Evolutionary conservation across 1,140 invertebrate genomes (phyloP), one percentile per base, ranked within the genome.

Genomic region (Drosophila pachea): DNA sequence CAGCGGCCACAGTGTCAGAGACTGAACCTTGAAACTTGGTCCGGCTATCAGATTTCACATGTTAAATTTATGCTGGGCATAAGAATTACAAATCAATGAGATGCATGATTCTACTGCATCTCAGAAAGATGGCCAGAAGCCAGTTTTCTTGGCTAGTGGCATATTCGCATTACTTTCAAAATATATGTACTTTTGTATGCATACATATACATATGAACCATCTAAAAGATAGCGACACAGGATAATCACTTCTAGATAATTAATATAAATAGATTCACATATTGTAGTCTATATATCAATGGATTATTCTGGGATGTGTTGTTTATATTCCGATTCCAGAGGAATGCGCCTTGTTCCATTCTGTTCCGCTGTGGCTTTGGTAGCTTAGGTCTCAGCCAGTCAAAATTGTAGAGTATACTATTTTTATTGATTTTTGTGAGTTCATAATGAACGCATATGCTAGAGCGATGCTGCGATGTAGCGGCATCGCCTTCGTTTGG

Each of bases 21-120:
- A 14, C 35, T 68, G 54, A 58, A 59, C 45, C 58, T 56, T 56
- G 54, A 45, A 56, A 56, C 54, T 9, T 74, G 54, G 61, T 9
- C 63, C 14, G 74, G 65, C 81, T 86, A 86, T 86, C 82, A 68
- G 81, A 86, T 86, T 86, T 86, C 81, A 77, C 81, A 81, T 86
- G 81, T 68, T 72, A 68, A 86, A 86, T 86, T 86, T 86, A 86
- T 86, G 67, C 81, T 65, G 68, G 42, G 64, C 74, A 73, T 71
- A 68, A 55, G 81, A 86, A 86, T 86, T 81, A 86, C 81, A 86
- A 86, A 86, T 86, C 82, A 86, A 86, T 86, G 81, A 86, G 70
- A 86, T 84, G 81, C 81, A 58, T 47, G 35, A 49, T 63, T 33
- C 38, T 54, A 32, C 50, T 68, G 74, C 74, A 74, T 76, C 56